Percentiles rank a stretch among this genome's conserved stretches.
Evolutionary conservation across 2,113 vertebrate genomes (phyloP).

Genomic region (Cebidichthys violaceus): DNA sequence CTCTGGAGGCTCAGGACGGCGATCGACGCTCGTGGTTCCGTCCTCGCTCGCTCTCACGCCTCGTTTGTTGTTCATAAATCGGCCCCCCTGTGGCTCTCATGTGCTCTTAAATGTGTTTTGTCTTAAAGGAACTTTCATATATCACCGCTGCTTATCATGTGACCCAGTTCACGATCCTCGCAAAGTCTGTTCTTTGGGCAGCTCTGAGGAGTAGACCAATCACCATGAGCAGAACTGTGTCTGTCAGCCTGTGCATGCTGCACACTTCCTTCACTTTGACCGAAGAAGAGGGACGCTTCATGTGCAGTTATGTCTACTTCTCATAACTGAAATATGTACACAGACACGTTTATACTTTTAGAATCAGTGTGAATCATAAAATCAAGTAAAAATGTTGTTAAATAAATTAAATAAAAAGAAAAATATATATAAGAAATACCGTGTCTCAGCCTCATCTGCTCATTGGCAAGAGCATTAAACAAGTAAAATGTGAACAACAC

Average conservation of each 20-base stretch:
- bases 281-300: neutral
- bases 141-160: neutral
- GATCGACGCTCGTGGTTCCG: neutral
- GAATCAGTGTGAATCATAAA: too few species aligned
- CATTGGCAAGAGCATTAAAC: too few species aligned
- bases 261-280: neutral
- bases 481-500: too few species aligned
- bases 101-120: neutral
- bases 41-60: neutral
- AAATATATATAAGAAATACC: too few species aligned
- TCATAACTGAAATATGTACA: neutral
- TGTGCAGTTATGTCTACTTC: neutral
- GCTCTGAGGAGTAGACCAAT: neutral
- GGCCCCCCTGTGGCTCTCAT: neutral
- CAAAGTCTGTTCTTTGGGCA: neutral
- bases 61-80: constrained; percentile 6
- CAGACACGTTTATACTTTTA: neutral
- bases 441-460: too few species aligned
- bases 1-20: constrained; percentile 16
- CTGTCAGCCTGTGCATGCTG: neutral
- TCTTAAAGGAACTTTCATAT: neutral
- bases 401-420: too few species aligned
- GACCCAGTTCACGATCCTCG: neutral
- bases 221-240: neutral
- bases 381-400: too few species aligned